phyloP scores from a whole-genome alignment of 2,888 invertebrate genomes.

The Drosophila eohydei region DNA sequence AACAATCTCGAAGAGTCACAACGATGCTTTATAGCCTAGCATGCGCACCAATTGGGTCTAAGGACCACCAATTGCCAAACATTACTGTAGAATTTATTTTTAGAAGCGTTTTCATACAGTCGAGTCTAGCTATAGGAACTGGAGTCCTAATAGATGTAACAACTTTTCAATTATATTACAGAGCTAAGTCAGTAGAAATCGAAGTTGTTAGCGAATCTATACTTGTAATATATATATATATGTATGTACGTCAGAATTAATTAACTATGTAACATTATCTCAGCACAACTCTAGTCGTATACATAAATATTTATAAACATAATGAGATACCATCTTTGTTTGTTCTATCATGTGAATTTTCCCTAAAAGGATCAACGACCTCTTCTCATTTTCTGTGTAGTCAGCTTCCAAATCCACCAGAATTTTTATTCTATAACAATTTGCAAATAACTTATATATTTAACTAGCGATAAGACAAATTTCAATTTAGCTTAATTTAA shows the following conservation, averaged over 20 bases:
- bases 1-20: constrained; percentile 81
- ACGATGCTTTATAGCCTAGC: constrained; percentile 82
- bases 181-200: constrained; percentile 14
- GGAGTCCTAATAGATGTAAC: constrained; percentile 12
- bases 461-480: constrained; percentile 14
- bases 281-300: constrained; percentile 68
- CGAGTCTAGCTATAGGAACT: constrained; percentile 8
- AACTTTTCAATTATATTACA: background rate
- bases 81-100: constrained; percentile 64
- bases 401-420: background rate
- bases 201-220: constrained; percentile 22
- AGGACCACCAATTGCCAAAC: constrained; percentile 25
- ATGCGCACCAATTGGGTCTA: constrained; percentile 76
- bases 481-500: constrained; percentile 35
- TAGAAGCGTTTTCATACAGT: constrained; percentile 56
- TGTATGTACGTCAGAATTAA: constrained; percentile 2
- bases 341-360: constrained; percentile 1
- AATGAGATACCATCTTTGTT: constrained; percentile 5
- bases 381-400: background rate
- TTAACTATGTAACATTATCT: constrained; percentile 47
- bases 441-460: constrained; percentile 32
- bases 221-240: constrained; percentile 31
- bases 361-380: constrained; percentile 29
- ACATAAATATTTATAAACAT: constrained; percentile 4
- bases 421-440: constrained; percentile 15